Evolutionary conservation across 1,140 invertebrate species (phyloP).

Genomic region (Acyrthosiphon pisum): DNA sequence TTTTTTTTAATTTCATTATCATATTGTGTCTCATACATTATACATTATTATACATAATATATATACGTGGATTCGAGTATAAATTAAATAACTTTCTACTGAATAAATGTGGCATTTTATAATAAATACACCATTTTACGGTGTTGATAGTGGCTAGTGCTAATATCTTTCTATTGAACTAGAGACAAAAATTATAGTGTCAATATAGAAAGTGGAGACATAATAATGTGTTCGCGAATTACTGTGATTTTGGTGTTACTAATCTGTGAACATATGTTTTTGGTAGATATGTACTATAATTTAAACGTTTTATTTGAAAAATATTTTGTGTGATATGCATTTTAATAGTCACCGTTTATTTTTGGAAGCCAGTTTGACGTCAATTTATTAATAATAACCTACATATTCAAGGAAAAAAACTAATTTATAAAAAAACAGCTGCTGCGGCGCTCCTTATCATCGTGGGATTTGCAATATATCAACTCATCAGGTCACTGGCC

Average conservation of each 20-base stretch:
- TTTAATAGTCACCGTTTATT: neutral
- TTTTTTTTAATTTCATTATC: no score
- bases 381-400: neutral
- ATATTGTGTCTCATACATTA: no score
- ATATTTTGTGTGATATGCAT: neutral
- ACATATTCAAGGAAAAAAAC: conserved; percentile 24
- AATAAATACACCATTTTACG: neutral
- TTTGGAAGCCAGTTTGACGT: neutral
- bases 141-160: no score
- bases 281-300: neutral
- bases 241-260: no score
- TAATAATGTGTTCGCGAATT: no score
- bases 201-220: neutral
- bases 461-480: conserved; percentile 50
- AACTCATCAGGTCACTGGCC: conserved; percentile 42
- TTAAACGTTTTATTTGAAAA: neutral
- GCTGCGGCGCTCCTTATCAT: conserved; percentile 37
- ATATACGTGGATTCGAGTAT: no score
- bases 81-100: no score
- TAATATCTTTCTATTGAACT: no score
- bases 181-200: neutral
- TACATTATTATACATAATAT: no score
- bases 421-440: neutral
- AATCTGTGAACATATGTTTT: neutral
- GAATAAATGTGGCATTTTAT: neutral